Base-by-base conservation (phyloP, 1,140 invertebrate genomes). In the Teleogryllus occipitalis region DNA sequence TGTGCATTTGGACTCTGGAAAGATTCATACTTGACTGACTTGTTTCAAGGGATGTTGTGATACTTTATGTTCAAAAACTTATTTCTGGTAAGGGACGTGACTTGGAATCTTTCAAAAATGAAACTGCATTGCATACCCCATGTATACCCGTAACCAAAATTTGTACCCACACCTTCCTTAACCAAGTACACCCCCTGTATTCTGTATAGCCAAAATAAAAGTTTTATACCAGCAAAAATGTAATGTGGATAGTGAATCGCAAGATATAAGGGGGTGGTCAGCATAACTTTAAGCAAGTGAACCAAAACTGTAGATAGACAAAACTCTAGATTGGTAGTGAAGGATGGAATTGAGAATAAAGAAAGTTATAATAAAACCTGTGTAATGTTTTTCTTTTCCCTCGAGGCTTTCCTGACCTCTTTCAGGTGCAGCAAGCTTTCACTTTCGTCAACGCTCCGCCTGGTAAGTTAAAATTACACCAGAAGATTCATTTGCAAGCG, bases 281-380 rank as follows among this genome's bases (percentile, higher is more conserved):
- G 54, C 54, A 65, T 65, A 14, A 65, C 54, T 65, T 65, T 65
- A 80, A 74, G 72, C 48, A 80, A 80, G 54, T 80, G 79, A 80
- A 80, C 79, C 79, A 80, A 80, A 80, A 80, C 27, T 80, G 79
- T 80, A 80, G 79, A 80, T 80, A 80, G 76, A 80, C 79, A 73
- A 77, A 80, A 77, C 75, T 27, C 48, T 80, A 80, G 79, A 80
- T 80, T 80, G 79, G 79, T 80, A 80, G 79, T 72, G n/a, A 46
- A 77, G 79, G 49, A 80, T 80, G 79, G 79, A 80, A 80, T 80
- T 80, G 79, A 79, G 78, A 80, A 80, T 80, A 80, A 80, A 80
- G 79, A 77, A 77, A 80, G 79, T 80, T 80, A 80, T 80, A 77
- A 80, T 47, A 80, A 80, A 80, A 65, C 7, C 0, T 65, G 7